Percentiles rank a stretch among this genome's conserved stretches.
phyloP scores from a whole-genome alignment of 2,888 invertebrate species.

The Caenorhabditis becei region DNA sequence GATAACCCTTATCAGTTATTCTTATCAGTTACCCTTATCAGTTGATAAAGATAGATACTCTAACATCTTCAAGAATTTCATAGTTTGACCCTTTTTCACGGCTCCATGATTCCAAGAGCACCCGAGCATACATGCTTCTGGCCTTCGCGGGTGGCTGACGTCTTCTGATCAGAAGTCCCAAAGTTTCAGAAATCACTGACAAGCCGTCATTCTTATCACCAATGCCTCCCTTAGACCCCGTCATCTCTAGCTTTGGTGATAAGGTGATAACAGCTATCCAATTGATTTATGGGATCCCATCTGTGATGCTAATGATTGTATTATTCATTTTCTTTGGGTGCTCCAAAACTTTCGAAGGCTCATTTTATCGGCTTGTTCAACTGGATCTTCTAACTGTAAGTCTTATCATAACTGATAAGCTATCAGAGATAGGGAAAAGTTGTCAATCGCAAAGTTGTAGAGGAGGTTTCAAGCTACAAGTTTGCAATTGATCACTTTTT shows the following conservation, averaged over 20 bases:
- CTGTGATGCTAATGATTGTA: neutral
- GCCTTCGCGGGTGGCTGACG: too few relatives aligned
- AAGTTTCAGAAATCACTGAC: too few relatives aligned
- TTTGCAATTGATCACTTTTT: neutral
- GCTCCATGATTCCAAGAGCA: too few relatives aligned
- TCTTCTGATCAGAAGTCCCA: too few relatives aligned
- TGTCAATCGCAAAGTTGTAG: too few relatives aligned
- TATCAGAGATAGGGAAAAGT: too few relatives aligned
- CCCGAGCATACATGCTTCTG: too few relatives aligned
- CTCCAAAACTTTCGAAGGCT: neutral
- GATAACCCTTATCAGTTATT: too few relatives aligned
- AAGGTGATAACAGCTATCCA: neutral
- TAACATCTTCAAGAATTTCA: neutral
- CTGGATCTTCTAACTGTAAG: constrained; percentile 5
- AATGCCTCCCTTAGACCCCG: neutral
- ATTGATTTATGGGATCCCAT: neutral
- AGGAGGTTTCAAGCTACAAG: too few relatives aligned
- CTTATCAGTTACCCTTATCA: neutral
- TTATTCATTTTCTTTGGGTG: neutral
- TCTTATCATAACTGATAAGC: too few relatives aligned
- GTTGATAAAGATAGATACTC: neutral
- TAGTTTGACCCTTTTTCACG: too few relatives aligned
- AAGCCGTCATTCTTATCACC: too few relatives aligned
- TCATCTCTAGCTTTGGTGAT: neutral
- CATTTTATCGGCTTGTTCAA: constrained; percentile 19